phyloP scores from a whole-genome alignment of 2,113 vertebrate species.

The Dryoscopus gambensis region DNA sequence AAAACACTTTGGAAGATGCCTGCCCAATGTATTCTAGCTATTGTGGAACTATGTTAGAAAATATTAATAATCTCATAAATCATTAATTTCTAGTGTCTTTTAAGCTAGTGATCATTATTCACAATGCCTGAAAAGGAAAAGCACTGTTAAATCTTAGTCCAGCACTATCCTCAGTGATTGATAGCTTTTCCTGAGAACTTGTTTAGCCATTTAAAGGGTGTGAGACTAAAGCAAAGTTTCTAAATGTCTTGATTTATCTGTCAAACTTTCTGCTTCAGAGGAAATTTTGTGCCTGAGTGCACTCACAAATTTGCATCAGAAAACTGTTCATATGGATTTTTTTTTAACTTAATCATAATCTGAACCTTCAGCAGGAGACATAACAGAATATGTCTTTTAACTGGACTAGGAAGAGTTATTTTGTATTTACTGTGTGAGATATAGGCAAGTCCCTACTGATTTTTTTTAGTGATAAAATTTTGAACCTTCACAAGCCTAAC shows the following conservation, averaged over 20 bases:
- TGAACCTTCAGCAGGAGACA: neutral
- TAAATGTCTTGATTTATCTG: neutral
- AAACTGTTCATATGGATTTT: neutral
- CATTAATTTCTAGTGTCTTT: neutral
- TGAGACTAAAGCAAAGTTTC: neutral
- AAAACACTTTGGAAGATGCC: neutral
- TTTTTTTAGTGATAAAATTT: neutral
- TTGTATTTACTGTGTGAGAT: neutral
- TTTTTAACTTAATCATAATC: neutral
- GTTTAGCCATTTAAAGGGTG: neutral
- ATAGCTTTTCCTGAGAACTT: neutral
- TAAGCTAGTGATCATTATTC: neutral
- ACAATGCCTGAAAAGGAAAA: neutral
- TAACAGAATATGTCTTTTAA: neutral
- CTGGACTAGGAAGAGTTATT: neutral
- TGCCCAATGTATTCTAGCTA: neutral
- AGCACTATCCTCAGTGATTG: neutral
- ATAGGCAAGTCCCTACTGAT: rapidly evolving
- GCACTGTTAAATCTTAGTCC: neutral
- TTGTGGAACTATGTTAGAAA: neutral
- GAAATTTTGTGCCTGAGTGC: neutral
- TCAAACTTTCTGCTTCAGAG: neutral
- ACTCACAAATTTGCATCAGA: neutral
- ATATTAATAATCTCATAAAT: neutral
- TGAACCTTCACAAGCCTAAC: neutral